Percentiles rank a stretch among this genome's conserved stretches.
Evolutionary conservation across 1,140 invertebrate genomes (phyloP).

Genomic region (Solen grandis): DNA sequence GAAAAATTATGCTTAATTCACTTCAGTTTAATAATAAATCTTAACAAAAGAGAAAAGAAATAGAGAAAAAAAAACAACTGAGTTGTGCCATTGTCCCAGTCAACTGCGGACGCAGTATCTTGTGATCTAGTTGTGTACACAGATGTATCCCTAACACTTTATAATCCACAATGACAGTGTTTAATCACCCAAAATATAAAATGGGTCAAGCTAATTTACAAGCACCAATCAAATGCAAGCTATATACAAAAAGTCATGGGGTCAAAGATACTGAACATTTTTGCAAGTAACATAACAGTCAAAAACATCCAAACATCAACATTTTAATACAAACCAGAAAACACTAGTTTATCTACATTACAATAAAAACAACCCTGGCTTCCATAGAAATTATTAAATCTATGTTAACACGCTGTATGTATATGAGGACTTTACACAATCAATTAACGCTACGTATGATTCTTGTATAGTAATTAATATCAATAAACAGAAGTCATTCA

Average conservation of each 20-base stretch:
- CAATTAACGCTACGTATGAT: no score
- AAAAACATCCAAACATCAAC: slow-evolving; percentile 47
- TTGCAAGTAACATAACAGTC: slow-evolving; percentile 27
- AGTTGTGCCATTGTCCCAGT: slow-evolving; percentile 40
- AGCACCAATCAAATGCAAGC: slow-evolving; percentile 37
- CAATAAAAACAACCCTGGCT: slow-evolving; percentile 41
- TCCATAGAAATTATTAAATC: slow-evolving; percentile 34
- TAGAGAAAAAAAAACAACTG: slow-evolving; percentile 26
- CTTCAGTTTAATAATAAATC: neutral
- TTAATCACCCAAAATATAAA: neutral
- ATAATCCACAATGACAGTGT: neutral
- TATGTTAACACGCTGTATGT: slow-evolving; percentile 33
- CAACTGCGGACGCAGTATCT: neutral
- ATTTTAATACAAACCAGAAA: slow-evolving; percentile 17
- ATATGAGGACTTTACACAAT: slow-evolving; percentile 3
- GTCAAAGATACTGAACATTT: slow-evolving; percentile 21
- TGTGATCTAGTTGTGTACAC: neutral
- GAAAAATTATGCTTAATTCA: slow-evolving; percentile 44
- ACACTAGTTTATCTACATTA: slow-evolving; percentile 29
- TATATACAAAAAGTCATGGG: slow-evolving; percentile 46
- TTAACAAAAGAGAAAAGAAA: slow-evolving; percentile 9
- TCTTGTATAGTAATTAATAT: slow-evolving; percentile 33
- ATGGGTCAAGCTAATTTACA: slow-evolving; percentile 20
- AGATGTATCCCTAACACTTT: neutral
- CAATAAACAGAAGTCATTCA: slow-evolving; percentile 36